Conservation (phyloP, 2,113 vertebrate species). For the Lepisosteus osseus region DNA sequence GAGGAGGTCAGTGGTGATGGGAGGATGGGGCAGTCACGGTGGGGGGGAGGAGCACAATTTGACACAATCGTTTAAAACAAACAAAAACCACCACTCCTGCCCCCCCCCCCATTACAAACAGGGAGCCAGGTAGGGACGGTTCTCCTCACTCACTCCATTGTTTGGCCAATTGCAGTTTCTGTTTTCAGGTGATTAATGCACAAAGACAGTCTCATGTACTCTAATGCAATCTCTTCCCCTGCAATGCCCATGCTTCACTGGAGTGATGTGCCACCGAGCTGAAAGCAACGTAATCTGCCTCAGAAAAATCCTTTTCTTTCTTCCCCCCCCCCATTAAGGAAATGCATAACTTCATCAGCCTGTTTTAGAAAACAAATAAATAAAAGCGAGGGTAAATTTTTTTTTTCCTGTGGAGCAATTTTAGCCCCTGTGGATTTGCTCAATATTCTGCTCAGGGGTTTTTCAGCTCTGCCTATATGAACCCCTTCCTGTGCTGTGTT, state of each 20-base stretch:
- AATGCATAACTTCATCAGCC: constrained; percentile 2
- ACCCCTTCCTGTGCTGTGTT: constrained; percentile 3
- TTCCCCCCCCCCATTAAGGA: not conserved
- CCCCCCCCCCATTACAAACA: too few relatives aligned
- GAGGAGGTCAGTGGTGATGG: too few relatives aligned
- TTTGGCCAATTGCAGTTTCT: constrained; percentile 10
- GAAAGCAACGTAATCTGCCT: not conserved
- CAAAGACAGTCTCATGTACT: not conserved
- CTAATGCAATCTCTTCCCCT: constrained; percentile 2
- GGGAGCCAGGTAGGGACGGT: too few relatives aligned
- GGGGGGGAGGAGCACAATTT: too few relatives aligned
- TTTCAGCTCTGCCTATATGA: not conserved
- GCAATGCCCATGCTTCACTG: not conserved
- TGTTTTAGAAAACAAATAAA: constrained; percentile 17
- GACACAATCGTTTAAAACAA: too few relatives aligned
- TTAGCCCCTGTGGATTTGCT: constrained; percentile 1
- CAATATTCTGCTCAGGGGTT: constrained; percentile 2
- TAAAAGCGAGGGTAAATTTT: constrained; percentile 12
- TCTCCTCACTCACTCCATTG: not conserved
- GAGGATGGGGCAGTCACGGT: too few relatives aligned
- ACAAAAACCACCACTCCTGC: too few relatives aligned
- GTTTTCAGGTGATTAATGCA: constrained; percentile 5
- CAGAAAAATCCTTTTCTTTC: not conserved
- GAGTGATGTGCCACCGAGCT: not conserved
- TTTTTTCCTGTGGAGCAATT: not conserved